Evolutionary conservation across 2,888 invertebrate genomes (phyloP).

Genomic region (Ichneumoninae sp.): DNA sequence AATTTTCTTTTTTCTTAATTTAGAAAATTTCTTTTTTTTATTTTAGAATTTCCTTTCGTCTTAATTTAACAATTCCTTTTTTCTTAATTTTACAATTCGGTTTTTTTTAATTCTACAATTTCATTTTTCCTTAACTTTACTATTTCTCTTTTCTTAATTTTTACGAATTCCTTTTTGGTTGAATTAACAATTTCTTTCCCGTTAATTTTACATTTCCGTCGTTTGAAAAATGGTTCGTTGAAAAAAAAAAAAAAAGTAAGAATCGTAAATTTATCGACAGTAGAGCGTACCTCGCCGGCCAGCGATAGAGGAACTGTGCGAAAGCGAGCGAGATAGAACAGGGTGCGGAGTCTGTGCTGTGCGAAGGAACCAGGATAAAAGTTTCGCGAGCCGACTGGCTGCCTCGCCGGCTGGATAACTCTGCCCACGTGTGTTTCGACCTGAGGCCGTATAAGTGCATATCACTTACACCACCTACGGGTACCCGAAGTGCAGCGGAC

Average conservation of each 20-base stretch:
- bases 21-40: too few relatives aligned
- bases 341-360: constrained; percentile 60
- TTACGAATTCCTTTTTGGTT: neutral
- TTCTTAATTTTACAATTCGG: neutral
- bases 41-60: neutral
- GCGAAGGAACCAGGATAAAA: constrained; percentile 46
- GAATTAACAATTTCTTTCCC: neutral
- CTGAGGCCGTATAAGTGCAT: constrained; percentile 73
- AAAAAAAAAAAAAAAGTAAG: neutral
- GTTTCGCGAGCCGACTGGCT: constrained; percentile 35
- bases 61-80: neutral
- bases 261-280: constrained; percentile 3
- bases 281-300: constrained; percentile 47
- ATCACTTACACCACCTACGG: constrained; percentile 67
- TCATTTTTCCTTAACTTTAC: neutral
- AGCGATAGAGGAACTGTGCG: constrained; percentile 33
- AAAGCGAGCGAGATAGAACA: constrained; percentile 53
- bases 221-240: neutral
- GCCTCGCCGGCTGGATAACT: constrained; percentile 19
- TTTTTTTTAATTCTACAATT: neutral
- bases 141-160: neutral
- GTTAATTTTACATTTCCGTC: neutral
- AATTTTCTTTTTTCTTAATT: neutral
- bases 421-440: constrained; percentile 67
- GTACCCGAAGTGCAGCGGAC: constrained; percentile 51